These are phyloP conservation scores for Pteromalus puparum DNA, from an alignment of 1,140 invertebrate genomes.

Conservation along the genomic window DNA sequence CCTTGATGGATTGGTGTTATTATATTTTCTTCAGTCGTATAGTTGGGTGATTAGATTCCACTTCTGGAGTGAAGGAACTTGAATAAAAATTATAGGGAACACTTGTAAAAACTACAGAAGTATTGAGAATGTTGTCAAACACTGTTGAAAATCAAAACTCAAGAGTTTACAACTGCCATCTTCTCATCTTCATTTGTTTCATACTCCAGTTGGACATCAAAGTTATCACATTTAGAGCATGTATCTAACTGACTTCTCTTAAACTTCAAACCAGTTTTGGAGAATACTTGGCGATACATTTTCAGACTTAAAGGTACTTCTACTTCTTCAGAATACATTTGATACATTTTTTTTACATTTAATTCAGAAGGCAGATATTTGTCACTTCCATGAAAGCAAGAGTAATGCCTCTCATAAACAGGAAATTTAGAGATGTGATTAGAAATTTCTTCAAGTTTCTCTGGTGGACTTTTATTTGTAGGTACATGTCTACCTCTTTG, in stretches of 20 bases:
- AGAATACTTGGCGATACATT: not conserved
- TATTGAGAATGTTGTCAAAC: not conserved
- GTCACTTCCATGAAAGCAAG: constrained; percentile 31
- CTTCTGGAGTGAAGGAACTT: no score
- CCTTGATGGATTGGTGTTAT: no score
- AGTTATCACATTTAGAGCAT: not conserved
- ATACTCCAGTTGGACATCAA: not conserved
- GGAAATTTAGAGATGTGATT: constrained; percentile 46
- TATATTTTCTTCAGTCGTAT: no score
- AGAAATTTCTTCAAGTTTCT: not conserved
- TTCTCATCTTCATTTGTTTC: not conserved
- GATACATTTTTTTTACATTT: constrained; percentile 14
- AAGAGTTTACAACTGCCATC: not conserved
- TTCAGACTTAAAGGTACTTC: not conserved
- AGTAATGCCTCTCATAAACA: constrained; percentile 44
- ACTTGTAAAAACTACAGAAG: not conserved
- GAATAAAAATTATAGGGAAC: no score
- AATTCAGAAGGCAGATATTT: constrained; percentile 43
- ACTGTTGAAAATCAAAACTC: not conserved
- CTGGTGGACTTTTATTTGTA: not conserved
- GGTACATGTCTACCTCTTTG: not conserved
- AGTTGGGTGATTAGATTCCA: no score
- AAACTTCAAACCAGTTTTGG: not conserved
- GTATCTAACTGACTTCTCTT: not conserved
- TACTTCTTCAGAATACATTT: not conserved